Base-by-base conservation (phyloP, 1,140 invertebrate genomes). In the Parapsyche elsis region DNA sequence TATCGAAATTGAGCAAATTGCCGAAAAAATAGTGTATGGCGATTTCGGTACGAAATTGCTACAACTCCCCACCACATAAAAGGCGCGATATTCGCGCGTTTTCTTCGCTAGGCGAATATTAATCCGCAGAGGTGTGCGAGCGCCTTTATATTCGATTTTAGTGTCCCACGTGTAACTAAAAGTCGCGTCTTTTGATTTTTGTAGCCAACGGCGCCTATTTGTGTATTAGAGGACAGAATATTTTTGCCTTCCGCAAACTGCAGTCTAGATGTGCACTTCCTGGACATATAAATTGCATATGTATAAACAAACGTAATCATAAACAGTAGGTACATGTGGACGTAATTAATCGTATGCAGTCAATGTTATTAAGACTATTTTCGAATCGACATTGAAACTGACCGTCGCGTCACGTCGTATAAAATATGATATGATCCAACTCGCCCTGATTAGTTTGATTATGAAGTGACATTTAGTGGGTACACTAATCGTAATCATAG, bases 321-420 rank as follows among this genome's bases (percentile, higher is more conserved):
- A 23, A 61, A 61, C 59, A 2, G 23, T 26, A 12, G n/a, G 23
- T 26, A 12, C n/a, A 12, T 12, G 64, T 67, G 64, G 23, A 26
- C 19, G 57, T 26, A 26, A 67, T 67, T 26, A 67, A 67, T 67
- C 24, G 64, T 5, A 26, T 30, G 12, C 24, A 67, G 64, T 67
- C 64, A 67, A 67, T 30, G 64, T 12, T 67, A 23, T 38, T 38
- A 38, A 38, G 12, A 67, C 64, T 67, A 67, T 67, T 67, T 67
- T 67, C 5, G 64, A 26, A n/a, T 23, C 64, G 64, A 23, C 64
- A 67, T 67, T 67, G 64, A 67, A 26, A 67, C 26, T 9, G 16
- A 21, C 57, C 21, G 19, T 19, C 57, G 57, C 9, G n/a, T n/a
- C n/a, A n/a, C n/a, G n/a, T n/a, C n/a, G n/a, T n/a, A n/a, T n/a